Base-by-base conservation (phyloP, 2,888 invertebrate genomes). In the Plagodis dolabraria region DNA sequence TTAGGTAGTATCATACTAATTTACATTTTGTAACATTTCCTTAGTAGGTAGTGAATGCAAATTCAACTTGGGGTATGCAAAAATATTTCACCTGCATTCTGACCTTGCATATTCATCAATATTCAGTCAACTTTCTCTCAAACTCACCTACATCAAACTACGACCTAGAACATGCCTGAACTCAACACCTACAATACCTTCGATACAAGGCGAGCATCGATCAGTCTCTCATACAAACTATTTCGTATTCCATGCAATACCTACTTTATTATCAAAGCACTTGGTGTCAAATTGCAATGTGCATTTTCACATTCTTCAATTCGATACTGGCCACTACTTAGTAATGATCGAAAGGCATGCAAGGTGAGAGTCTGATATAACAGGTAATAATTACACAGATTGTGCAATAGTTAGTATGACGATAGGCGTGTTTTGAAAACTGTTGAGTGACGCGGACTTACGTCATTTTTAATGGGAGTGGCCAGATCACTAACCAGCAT, bases 391-490 rank as follows among this genome's bases (percentile, higher is more conserved):
- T 8, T 34, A 7, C 35, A 47, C 54, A 54, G 54, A 33, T 46
- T 53, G 46, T 35, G 49, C 35, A 44, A 50, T 34, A 53, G 53
- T 49, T 10, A 53, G 34, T 46, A 45, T 35, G 11, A 45, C 8
- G 33, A 35, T 42, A 59, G 53, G 46, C 43, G 53, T 53, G 42
- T 52, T 36, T 56, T 50, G 9, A 47, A 47, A 47, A 12, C 34
- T 42, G 35, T 35, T 52, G 34, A 52, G 44, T 35, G 49, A 56
- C 49, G 45, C 22, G 1, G 22, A 1, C 42, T 44, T 53, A 53
- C 57, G 48, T 57, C 52, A 57, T 38, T 42, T 44, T 7, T 35
- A 2, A 47, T 51, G 42, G 57, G 57, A 48, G 57, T 57, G 57
- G 57, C 52, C 35, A 42, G 11, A 38, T 9, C 38, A 38, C 7